phyloP scores from a whole-genome alignment of 2,113 vertebrate genomes.

The Megalops atlanticus region DNA sequence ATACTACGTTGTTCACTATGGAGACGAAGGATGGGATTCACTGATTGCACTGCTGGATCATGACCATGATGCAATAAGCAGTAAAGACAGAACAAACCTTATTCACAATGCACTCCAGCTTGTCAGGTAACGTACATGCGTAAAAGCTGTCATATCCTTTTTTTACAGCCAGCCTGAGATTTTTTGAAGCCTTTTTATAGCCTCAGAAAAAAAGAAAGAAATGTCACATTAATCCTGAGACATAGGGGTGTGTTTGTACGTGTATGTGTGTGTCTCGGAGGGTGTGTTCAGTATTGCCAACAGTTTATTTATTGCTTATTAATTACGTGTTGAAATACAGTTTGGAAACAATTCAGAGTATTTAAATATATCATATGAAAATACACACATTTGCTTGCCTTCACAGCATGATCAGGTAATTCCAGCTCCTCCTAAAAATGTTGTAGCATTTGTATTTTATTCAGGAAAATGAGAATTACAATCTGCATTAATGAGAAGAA shows the following conservation, averaged over 20 bases:
- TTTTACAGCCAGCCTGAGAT: no score
- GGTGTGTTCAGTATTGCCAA: not conserved
- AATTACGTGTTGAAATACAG: not conserved
- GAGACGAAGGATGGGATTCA: slow-evolving; percentile 33
- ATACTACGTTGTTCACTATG: slow-evolving; percentile 44
- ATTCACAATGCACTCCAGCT: slow-evolving; percentile 40
- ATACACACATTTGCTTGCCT: not conserved
- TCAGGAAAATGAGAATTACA: no score
- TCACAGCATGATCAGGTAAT: no score
- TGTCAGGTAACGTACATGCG: slow-evolving; percentile 34
- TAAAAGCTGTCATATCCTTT: no score
- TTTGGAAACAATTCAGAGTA: not conserved
- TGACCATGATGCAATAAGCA: slow-evolving; percentile 35
- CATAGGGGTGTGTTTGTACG: not conserved
- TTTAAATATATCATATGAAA: not conserved
- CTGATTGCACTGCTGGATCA: slow-evolving; percentile 35
- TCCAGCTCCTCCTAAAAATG: no score
- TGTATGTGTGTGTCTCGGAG: not conserved
- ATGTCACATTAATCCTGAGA: no score
- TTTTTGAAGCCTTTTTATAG: not conserved
- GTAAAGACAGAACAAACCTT: slow-evolving; percentile 40
- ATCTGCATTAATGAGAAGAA: no score
- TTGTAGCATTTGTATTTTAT: no score
- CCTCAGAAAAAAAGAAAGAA: not conserved
- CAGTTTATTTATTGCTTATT: not conserved